A percentile compares a stretch with the other conserved stretches of the same genome.
Evolutionary conservation across 2,888 invertebrate species (phyloP).

Genomic region (Lasioglossum figueresi): DNA sequence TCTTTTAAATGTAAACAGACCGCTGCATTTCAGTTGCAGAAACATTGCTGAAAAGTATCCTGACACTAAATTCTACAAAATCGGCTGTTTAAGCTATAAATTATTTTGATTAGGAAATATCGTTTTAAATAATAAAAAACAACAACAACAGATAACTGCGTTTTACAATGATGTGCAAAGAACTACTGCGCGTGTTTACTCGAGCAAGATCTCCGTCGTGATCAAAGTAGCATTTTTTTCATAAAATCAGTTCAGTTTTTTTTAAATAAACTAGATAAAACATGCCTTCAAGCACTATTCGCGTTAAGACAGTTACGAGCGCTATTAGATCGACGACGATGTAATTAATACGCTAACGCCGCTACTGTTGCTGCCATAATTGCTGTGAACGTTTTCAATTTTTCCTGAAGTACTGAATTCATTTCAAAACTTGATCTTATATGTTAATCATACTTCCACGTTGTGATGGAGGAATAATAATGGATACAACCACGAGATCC

Average conservation of each 20-base stretch:
- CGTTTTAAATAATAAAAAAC: no score
- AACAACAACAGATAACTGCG: neutral
- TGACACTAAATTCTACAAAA: neutral
- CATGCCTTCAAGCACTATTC: neutral
- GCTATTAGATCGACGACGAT: neutral
- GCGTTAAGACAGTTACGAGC: neutral
- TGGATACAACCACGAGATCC: no score
- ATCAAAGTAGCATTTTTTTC: neutral
- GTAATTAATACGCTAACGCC: neutral
- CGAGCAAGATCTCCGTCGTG: neutral
- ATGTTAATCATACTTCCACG: neutral
- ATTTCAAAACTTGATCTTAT: neutral
- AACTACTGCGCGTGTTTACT: neutral
- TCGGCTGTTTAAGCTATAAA: neutral
- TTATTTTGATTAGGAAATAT: no score
- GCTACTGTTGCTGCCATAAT: neutral
- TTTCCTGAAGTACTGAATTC: neutral
- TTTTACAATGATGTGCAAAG: neutral
- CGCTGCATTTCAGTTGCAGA: no score
- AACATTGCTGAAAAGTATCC: neutral
- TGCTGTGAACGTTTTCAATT: neutral
- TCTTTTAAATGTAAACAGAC: neutral
- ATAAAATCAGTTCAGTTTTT: neutral
- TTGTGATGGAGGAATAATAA: neutral
- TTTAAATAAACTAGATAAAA: neutral